Conservation (phyloP, 2,797 vertebrate genomes). For the Echiichthys vipera region DNA sequence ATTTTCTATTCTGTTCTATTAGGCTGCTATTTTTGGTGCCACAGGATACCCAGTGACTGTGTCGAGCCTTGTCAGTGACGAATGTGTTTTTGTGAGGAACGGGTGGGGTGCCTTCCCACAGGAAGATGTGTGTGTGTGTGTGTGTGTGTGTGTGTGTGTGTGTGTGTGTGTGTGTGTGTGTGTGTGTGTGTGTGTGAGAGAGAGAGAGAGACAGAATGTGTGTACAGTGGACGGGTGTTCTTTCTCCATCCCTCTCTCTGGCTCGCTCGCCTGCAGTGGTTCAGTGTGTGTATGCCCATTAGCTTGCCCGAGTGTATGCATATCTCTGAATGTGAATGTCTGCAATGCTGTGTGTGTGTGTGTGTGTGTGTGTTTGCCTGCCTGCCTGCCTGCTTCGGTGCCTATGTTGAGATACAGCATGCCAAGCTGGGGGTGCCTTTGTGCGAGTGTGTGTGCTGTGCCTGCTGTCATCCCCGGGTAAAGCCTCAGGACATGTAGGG, state of each 20-base stretch:
- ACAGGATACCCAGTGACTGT: conserved; percentile 75
- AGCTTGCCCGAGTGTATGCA: conserved; percentile 63
- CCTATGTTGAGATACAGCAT: conserved; percentile 59
- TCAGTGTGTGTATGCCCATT: conserved; percentile 72
- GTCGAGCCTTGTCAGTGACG: conserved; percentile 77
- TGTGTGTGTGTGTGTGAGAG: conserved; percentile 26
- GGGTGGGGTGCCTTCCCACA: conserved; percentile 77
- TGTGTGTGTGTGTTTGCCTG: conserved; percentile 13
- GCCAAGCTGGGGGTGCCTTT: conserved; percentile 60
- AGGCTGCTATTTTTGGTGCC: conserved; percentile 76
- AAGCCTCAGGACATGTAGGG: conserved; percentile 81
- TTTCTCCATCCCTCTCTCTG: conserved; percentile 50
- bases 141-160: conserved; percentile 10
- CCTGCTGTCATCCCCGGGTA: conserved; percentile 79
- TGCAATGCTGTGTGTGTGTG: conserved; percentile 33
- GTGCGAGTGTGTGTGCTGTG: conserved; percentile 17
- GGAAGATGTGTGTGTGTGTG: conserved; percentile 37
- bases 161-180: conserved; percentile 31
- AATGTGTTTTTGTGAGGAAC: conserved; percentile 79
- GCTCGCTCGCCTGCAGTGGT: conserved; percentile 71
- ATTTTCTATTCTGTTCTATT: conserved; percentile 63
- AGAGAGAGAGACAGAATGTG: conserved; percentile 54
- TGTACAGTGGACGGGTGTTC: conserved; percentile 51
- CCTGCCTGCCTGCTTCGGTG: conserved; percentile 52
- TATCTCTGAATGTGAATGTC: conserved; percentile 54